A percentile compares a stretch with the other conserved stretches of the same genome.
Evolutionary conservation across 2,888 invertebrate genomes (phyloP).

Genomic region (Ochlodes sylvanus): DNA sequence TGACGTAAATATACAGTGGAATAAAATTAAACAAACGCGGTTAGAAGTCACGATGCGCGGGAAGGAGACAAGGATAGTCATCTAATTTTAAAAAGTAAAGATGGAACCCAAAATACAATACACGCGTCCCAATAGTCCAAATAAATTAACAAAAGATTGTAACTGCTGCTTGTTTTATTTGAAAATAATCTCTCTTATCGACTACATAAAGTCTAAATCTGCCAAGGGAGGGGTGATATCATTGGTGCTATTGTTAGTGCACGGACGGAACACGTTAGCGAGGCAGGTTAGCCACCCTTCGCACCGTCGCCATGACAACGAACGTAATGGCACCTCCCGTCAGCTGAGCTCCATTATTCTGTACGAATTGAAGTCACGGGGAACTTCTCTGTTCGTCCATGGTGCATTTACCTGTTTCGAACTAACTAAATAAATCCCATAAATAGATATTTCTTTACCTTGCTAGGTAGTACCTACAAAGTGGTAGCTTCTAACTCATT

Average conservation of each 20-base stretch:
- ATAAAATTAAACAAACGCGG: slow-evolving; percentile 74
- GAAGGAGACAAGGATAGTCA: slow-evolving; percentile 65
- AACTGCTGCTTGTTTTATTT: slow-evolving; percentile 60
- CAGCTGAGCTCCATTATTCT: slow-evolving; percentile 83
- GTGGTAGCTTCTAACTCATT: slow-evolving; percentile 56
- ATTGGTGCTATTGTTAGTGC: slow-evolving; percentile 63
- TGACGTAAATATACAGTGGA: slow-evolving; percentile 77
- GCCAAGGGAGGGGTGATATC: slow-evolving; percentile 57
- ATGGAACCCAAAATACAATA: slow-evolving; percentile 83
- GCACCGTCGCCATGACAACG: slow-evolving; percentile 78
- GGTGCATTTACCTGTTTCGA: slow-evolving; percentile 67
- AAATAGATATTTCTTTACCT: slow-evolving; percentile 46
- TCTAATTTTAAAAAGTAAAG: slow-evolving; percentile 84
- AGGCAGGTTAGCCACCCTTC: slow-evolving; percentile 83
- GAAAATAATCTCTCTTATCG: slow-evolving; percentile 66
- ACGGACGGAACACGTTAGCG: slow-evolving; percentile 69
- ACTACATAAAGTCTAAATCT: slow-evolving; percentile 70
- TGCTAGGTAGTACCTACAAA: too few species aligned
- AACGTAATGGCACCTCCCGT: slow-evolving; percentile 81
- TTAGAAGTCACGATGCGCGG: slow-evolving; percentile 54
- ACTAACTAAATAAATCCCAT: slow-evolving; percentile 64
- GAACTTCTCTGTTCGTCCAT: slow-evolving; percentile 61
- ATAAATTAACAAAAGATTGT: slow-evolving; percentile 56
- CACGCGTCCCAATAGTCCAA: slow-evolving; percentile 71
- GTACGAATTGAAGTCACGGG: slow-evolving; percentile 69